Base-by-base conservation (phyloP, 2,113 vertebrate species). In the Amphiprion ocellaris region DNA sequence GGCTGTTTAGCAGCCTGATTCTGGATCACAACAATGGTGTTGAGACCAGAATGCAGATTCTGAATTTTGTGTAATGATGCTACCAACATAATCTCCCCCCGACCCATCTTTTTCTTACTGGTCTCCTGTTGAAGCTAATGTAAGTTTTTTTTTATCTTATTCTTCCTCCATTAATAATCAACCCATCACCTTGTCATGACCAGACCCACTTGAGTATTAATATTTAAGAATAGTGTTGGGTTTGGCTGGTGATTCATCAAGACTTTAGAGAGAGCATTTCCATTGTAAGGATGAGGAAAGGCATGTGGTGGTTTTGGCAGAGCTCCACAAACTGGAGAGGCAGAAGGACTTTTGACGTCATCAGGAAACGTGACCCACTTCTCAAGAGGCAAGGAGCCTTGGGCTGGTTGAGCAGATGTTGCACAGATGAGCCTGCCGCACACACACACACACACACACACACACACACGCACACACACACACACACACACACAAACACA, bases 291-390 rank as follows among this genome's bases (percentile, higher is more conserved):
- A 74, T 39, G 55, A 61, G 70, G 86, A 89, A 82, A 79, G 84
- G 85, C 84, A 91, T 90, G 91, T 69, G 86, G 90, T 73, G 92
- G 88, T 87, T 91, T 91, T 93, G 90, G 92, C 87, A 60, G 49
- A 47, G 61, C 77, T 86, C 87, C 90, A 89, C 82, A 77, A 65
- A 90, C 87, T 59, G 84, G 84, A 87, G 84, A 84, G 83, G 90
- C 89, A 91, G 90, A 90, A 90, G 90, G 90, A 78, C 89, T 85
- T 92, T 86, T 94, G 93, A 93, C 92, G 92, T 94, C 93, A 94
- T 88, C 17, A 68, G 88, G 93, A 92, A 94, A 93, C 91, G 93
- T 93, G 93, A 92, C 93, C 90, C 92, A 93, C 87, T 94, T 94
- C 92, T 91, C 88, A 86, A 87, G 86, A 90, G 87, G 88, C 86